A percentile compares a stretch with the other conserved stretches of the same genome.
These are phyloP conservation scores for Chromis chromis DNA, from an alignment of 2,797 vertebrate genomes.

Conservation along the genomic window DNA sequence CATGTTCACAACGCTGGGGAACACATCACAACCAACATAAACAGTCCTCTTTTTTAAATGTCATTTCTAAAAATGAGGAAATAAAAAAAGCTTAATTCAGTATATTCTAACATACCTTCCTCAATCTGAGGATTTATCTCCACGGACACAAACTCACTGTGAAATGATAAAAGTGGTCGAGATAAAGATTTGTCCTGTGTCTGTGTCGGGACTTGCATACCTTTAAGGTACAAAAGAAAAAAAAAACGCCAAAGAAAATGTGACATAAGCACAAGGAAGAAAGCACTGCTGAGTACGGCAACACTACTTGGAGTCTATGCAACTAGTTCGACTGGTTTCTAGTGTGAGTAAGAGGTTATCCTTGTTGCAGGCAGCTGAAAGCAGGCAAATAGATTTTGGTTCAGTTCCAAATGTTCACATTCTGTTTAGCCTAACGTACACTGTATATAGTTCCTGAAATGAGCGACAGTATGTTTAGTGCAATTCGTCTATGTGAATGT, in stretches of 20 bases:
- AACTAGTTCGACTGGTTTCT: constrained; percentile 49
- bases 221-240: constrained; percentile 87
- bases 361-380: constrained; percentile 66
- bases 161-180: constrained; percentile 59
- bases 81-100: constrained; percentile 61
- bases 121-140: constrained; percentile 85
- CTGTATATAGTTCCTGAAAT: constrained; percentile 48
- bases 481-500: constrained; percentile 57
- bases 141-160: constrained; percentile 73
- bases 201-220: constrained; percentile 80
- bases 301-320: constrained; percentile 29
- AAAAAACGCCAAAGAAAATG: constrained; percentile 74
- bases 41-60: constrained; percentile 38
- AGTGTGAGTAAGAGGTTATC: constrained; percentile 54
- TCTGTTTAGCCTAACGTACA: constrained; percentile 34
- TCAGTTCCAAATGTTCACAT: constrained; percentile 58
- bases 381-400: constrained; percentile 59
- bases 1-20: constrained; percentile 53
- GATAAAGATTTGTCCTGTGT: constrained; percentile 57
- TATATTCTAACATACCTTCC: constrained; percentile 76
- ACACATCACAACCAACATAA: constrained; percentile 60
- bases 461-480: constrained; percentile 64
- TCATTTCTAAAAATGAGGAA: constrained; percentile 60
- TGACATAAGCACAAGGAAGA: constrained; percentile 59
- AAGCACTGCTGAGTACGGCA: constrained; percentile 40